Base-by-base conservation (phyloP, 2,113 vertebrate species). In the Python bivittatus region DNA sequence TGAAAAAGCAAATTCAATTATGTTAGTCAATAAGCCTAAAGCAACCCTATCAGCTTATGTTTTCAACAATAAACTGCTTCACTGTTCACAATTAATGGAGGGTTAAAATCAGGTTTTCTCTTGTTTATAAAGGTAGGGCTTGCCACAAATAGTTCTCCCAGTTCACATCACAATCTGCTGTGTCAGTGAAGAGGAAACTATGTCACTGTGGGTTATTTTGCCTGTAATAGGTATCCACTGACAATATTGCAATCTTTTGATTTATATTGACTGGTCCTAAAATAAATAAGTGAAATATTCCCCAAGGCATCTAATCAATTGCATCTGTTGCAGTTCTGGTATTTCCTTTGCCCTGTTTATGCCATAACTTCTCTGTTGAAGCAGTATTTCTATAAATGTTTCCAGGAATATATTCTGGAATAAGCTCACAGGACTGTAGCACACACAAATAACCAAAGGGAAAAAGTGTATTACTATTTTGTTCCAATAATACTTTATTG, bases 311-410 rank as follows among this genome's bases (percentile, higher is more conserved):
- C 94, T 97, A 97, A 97, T 97, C 97, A 97, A 97, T 97, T 95
- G 86, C 96, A 97, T 97, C 96, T 98, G 97, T 95, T 97, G 93
- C 95, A 96, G 96, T 97, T 93, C 89, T 97, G 96, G 96, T 95
- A 97, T 98, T 97, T 97, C 96, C 96, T 97, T 94, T 97, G 94
- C 95, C 96, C 96, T 97, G 95, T 97, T 97, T 96, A 95, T 97
- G 93, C 88, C 95, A 96, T 97, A 97, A 97, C 95, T 96, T 96
- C 94, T 97, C 95, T 96, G 85, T 90, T 94, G 94, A 97, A 96
- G 84, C 92, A 94, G 42, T 95, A 93, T 96, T 96, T 93, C 92
- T 93, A 93, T 96, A 98, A 98, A 97, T 96, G 95, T 93, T 98
- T 97, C 96, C 97, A 98, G 97, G 94, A 97, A 95, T 68, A 79